Percentiles rank a stretch among this genome's conserved stretches.
Evolutionary conservation across 2,113 vertebrate genomes (phyloP).

Genomic region (Capricornis sumatraensis): DNA sequence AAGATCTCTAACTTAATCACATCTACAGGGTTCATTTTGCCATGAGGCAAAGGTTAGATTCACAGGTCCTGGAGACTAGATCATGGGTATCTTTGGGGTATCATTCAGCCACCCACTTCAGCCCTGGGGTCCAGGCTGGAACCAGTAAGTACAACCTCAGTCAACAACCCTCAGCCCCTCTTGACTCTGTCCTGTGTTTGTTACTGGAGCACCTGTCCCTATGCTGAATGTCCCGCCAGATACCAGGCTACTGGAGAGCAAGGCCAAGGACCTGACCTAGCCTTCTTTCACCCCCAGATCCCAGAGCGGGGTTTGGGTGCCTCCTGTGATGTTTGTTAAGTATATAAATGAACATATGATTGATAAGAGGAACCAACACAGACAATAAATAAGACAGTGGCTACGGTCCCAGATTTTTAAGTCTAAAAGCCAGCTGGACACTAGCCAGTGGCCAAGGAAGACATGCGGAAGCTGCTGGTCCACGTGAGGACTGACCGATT

Average conservation of each 20-base stretch:
- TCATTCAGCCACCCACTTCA: not conserved
- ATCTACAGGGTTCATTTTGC: not conserved
- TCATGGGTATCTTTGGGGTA: not conserved
- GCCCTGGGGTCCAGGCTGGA: not conserved
- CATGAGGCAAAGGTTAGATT: not conserved
- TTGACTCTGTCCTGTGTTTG: not conserved
- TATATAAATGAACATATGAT: not conserved
- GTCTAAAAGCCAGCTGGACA: not conserved
- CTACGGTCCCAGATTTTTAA: not conserved
- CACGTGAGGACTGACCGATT: rapidly evolving
- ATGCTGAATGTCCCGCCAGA: rapidly evolving
- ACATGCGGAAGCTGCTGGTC: not conserved
- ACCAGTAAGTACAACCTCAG: not conserved
- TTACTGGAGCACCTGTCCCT: not conserved
- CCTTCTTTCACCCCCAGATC: not conserved
- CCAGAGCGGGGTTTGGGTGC: not conserved
- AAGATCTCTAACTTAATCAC: not conserved
- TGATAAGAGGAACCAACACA: not conserved
- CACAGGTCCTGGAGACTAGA: not conserved
- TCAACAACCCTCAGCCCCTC: not conserved
- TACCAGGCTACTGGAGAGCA: too few relatives aligned
- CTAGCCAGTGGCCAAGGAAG: not conserved
- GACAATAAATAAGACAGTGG: not conserved
- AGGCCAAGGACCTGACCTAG: not conserved
- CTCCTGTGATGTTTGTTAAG: not conserved